A percentile compares a stretch with the other conserved stretches of the same genome.
Evolutionary conservation across 2,797 vertebrate genomes (phyloP).

Genomic region (Gymnocypris eckloni): DNA sequence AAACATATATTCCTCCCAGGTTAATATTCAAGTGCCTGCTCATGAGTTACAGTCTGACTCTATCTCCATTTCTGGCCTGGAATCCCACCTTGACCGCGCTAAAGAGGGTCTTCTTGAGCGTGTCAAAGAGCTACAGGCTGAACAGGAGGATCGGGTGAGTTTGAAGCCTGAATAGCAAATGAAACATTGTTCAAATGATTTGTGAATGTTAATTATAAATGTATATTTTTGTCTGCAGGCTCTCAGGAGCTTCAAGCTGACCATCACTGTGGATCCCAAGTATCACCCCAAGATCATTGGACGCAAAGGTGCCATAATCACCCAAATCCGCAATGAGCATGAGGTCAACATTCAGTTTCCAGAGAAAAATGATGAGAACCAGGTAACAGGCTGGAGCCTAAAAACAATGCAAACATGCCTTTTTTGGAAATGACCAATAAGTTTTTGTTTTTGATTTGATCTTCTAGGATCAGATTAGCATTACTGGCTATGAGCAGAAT

Average conservation of each 20-base stretch:
- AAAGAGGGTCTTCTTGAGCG: conserved; percentile 92
- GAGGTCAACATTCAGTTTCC: conserved; percentile 99
- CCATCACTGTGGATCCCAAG: conserved; percentile 95
- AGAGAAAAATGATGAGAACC: conserved; percentile 95
- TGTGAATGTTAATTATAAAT: not conserved
- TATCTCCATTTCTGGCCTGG: conserved; percentile 93
- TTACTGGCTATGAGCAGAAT: conserved; percentile 96
- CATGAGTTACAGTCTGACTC: conserved; percentile 93
- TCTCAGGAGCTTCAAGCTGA: conserved; percentile 95
- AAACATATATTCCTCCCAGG: conserved; percentile 73
- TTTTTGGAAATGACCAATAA: not conserved
- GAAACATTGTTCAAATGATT: not conserved
- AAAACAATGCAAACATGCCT: not conserved
- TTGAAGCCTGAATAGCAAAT: not conserved
- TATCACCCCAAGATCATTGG: conserved; percentile 99
- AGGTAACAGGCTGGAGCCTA: conserved; percentile 73
- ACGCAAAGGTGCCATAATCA: conserved; percentile 96
- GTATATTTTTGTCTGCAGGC: conserved; percentile 74
- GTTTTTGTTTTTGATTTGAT: not conserved
- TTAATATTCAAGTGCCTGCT: conserved; percentile 98
- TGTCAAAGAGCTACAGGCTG: conserved; percentile 93
- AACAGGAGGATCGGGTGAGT: conserved; percentile 95
- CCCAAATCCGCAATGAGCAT: conserved; percentile 92
- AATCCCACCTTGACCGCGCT: conserved; percentile 89
- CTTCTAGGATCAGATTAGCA: conserved; percentile 93